Evolutionary conservation across 2,113 vertebrate genomes (phyloP), one percentile per base, ranked within the genome.

Genomic region (Ciconia stormi): DNA sequence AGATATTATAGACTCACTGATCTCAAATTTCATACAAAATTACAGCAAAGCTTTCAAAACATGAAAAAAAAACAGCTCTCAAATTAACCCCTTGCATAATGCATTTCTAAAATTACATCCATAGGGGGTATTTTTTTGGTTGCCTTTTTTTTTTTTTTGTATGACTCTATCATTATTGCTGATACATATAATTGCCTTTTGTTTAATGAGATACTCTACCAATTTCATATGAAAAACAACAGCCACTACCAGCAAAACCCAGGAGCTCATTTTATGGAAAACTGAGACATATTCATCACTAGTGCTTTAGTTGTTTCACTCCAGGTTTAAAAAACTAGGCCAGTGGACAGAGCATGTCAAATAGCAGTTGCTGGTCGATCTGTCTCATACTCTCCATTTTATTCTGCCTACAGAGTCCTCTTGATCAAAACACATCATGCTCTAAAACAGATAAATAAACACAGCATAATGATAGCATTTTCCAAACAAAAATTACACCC

Each of bases 1-100:
- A 97, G 97, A 98, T 97, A 96, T 98, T 97, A 97, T 93, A 98
- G 97, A 93, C 95, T 95, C 93, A 93, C 96, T 96, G 97, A 98
- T 97, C 96, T 96, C 93, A 90, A 96, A 97, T 98, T 98, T 96
- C 97, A 95, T 94, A 98, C 70, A 96, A 97, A 97, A 98, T 97
- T 97, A 97, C 93, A 95, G 91, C 80, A 96, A 94, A 95, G 97
- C 97, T 97, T 97, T 94, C 96, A 94, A 97, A 97, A 94, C 1
- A 50, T 91, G 56, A 38, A 80, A 65, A 76, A 76, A 82, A 90
- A 85, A 0, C 58, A 70, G 80, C 63, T 95, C 92, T 78, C 95
- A 97, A 95, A 97, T 97, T 97, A 97, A 97, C 96, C 94, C 92
- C 79, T 97, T 97, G 93, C 79, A 95, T 95, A 96, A 95, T 92